A percentile compares a stretch with the other conserved stretches of the same genome.
Evolutionary conservation across 64 coral and sea anemone genomes (phyloP).

Genomic region (Montipora sp.): DNA sequence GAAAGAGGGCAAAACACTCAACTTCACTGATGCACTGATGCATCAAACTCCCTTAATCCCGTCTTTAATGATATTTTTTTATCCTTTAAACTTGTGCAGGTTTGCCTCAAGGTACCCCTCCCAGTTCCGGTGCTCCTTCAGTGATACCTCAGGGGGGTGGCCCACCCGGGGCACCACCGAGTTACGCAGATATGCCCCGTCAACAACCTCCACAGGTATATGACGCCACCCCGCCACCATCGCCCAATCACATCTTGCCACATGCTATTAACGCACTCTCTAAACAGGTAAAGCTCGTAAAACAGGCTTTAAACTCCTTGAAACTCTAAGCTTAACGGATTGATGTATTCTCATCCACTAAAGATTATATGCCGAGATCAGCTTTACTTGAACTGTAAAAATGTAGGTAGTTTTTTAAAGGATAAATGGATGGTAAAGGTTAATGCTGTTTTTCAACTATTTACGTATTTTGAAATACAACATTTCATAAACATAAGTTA

Average conservation of each 20-base stretch:
- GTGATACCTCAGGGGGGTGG: conserved; percentile 66
- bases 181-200: conserved; percentile 20
- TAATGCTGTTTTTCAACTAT: too few relatives aligned
- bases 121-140: neutral
- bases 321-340: neutral
- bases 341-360: neutral
- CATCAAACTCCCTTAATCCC: too few relatives aligned
- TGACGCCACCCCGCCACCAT: conserved; percentile 50
- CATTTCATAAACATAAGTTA: too few relatives aligned
- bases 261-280: conserved; percentile 15
- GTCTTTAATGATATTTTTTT: neutral
- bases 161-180: conserved; percentile 78
- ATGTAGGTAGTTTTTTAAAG: too few relatives aligned
- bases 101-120: conserved; percentile 36
- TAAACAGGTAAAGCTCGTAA: conserved; percentile 21
- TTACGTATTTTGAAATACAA: too few relatives aligned
- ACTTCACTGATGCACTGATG: too few relatives aligned
- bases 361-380: neutral
- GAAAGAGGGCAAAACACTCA: too few relatives aligned
- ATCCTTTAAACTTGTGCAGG: neutral
- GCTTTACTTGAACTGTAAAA: too few relatives aligned
- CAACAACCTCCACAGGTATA: conserved; percentile 66
- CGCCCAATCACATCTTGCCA: conserved; percentile 42
- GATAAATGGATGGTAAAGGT: too few relatives aligned
- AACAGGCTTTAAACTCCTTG: conserved; percentile 2